Conservation (phyloP, 2,888 invertebrate species). For the Synergus umbraculus region DNA sequence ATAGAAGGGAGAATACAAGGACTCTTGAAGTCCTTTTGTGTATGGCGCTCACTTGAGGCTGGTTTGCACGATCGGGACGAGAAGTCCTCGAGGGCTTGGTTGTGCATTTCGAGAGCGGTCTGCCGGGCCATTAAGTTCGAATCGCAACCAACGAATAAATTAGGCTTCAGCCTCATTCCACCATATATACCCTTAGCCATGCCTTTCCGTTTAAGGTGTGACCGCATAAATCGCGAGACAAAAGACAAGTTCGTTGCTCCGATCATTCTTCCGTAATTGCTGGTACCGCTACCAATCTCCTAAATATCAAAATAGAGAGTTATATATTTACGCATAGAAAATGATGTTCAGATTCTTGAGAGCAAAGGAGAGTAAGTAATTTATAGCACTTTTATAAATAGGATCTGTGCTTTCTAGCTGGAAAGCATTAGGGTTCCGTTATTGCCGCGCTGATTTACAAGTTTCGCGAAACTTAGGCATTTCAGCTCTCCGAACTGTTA, state of each 20-base stretch:
- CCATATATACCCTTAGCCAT: constrained; percentile 25
- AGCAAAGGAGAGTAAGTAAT: background rate
- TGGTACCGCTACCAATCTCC: background rate
- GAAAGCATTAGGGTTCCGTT: background rate
- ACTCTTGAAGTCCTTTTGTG: constrained; percentile 39
- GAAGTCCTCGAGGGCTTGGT: constrained; percentile 54
- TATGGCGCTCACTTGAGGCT: constrained; percentile 22
- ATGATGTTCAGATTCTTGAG: background rate
- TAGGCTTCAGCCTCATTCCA: constrained; percentile 52
- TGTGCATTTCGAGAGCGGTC: constrained; percentile 54
- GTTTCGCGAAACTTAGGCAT: constrained; percentile 31
- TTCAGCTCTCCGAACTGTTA: background rate
- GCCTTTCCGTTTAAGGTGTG: constrained; percentile 56
- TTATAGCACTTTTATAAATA: background rate
- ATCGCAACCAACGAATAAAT: constrained; percentile 63
- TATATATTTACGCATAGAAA: background rate
- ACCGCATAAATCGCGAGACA: constrained; percentile 54
- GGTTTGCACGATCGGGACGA: constrained; percentile 38
- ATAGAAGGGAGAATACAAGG: constrained; percentile 28
- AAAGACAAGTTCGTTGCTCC: constrained; percentile 47
- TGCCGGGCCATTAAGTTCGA: constrained; percentile 66
- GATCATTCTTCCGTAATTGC: constrained; percentile 7
- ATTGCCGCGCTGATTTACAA: constrained; percentile 12
- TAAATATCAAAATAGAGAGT: background rate
- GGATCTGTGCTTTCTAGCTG: background rate